These are phyloP conservation scores for Phrynocephalus vlangalii DNA, from an alignment of 2,797 vertebrate species.

Conservation along the genomic window DNA sequence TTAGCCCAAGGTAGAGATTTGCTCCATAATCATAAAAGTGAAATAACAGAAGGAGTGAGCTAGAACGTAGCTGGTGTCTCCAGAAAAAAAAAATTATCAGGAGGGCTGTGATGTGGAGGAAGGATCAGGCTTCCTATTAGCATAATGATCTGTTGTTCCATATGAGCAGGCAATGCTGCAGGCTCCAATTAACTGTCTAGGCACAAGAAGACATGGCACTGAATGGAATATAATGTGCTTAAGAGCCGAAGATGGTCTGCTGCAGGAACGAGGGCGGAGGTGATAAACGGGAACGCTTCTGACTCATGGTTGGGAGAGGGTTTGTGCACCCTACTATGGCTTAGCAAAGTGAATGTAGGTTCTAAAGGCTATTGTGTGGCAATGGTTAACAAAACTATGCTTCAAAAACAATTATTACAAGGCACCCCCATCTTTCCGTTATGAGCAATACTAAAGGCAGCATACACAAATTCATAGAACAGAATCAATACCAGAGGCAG, in stretches of 20 bases:
- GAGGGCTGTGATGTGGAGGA: background rate
- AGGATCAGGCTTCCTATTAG: constrained; percentile 13
- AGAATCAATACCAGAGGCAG: no score
- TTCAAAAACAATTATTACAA: background rate
- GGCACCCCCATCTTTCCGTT: no score
- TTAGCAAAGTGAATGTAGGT: background rate
- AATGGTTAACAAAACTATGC: background rate
- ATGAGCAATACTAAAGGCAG: no score
- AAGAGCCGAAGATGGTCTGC: background rate
- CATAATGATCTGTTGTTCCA: constrained; percentile 31
- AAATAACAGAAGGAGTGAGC: constrained; percentile 23
- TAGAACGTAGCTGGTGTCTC: background rate
- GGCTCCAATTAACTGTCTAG: constrained; percentile 13
- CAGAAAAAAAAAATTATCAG: background rate
- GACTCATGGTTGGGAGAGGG: background rate
- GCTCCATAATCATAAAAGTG: background rate
- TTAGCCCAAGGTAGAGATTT: background rate
- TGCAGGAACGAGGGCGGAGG: background rate
- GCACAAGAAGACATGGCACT: background rate
- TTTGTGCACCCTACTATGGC: background rate
- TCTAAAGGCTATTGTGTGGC: background rate
- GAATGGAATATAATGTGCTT: constrained; percentile 5
- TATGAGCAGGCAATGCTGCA: constrained; percentile 3
- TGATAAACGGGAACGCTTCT: background rate
- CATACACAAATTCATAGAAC: no score